Evolutionary conservation across 1,140 invertebrate species (phyloP), one percentile per base, ranked within the genome.

Genomic region (Euura lappo): DNA sequence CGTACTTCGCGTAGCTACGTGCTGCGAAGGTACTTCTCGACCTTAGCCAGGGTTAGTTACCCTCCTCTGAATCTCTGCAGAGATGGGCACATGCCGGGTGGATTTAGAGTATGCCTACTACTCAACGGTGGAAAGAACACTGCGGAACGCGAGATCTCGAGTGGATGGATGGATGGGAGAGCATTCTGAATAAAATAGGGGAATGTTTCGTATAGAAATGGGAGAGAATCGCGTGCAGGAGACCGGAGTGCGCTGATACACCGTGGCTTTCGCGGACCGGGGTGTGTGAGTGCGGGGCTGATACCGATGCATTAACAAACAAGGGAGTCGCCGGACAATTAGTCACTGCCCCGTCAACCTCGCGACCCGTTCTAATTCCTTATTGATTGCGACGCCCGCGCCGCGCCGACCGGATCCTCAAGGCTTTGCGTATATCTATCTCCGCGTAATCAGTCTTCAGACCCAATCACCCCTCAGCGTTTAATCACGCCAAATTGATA

Each of bases 401-500:
- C 28, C 28, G 28, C 51, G 51, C 13, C 51, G 51, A 8, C 51
- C 13, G 2, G 51, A 60, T 60, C 51, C 51, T 60, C 51, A 60
- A 60, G 51, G 51, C 51, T 60, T 60, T 60, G 8, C 51, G 6
- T 5, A 4, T n/a, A n/a, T 60, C 51, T 60, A 60, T 60, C 8
- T n/a, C 51, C 51, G 51, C 5, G 51, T 60, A 60, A 60, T 60
- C 51, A 60, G 51, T 60, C 5, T 60, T 8, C 3, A 6, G 6
- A 60, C 13, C 51, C 51, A 60, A 60, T 60, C 51, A n/a, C 8
- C 3, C 13, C 51, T 8, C 51, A 60, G 51, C 51, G 3, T n/a
- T 60, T 60, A 60, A 60, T 6, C 51, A 60, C 13, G 51, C 51
- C 51, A n/a, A n/a, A 60, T n/a, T 60, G 51, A 60, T 60, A 60